A percentile compares a stretch with the other conserved stretches of the same genome.
phyloP scores from a whole-genome alignment of 2,797 vertebrate genomes.

The Dromococcyx pavoninus region DNA sequence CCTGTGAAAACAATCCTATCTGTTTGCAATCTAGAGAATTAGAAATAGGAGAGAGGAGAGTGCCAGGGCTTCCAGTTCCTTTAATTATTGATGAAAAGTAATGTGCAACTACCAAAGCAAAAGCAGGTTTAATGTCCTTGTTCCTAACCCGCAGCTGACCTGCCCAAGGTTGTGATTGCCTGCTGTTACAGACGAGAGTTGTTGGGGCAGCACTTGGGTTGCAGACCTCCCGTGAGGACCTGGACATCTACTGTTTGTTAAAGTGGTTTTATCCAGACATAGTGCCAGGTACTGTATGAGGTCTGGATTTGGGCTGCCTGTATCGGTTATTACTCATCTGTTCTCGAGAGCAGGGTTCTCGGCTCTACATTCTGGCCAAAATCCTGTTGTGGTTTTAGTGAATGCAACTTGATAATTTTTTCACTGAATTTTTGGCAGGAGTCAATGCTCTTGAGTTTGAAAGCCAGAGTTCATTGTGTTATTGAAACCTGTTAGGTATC shows the following conservation, averaged over 20 bases:
- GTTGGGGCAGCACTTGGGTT: not conserved
- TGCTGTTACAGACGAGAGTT: not conserved
- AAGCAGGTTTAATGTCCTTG: not conserved
- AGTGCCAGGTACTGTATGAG: not conserved
- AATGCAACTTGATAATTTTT: not conserved
- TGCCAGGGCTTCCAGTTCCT: not conserved
- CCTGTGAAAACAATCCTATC: not conserved
- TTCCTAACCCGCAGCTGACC: not conserved
- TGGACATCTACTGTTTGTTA: not conserved
- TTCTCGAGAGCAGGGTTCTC: not conserved
- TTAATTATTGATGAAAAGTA: slow-evolving; percentile 39
- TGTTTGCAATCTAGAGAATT: not conserved
- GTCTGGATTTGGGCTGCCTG: not conserved
- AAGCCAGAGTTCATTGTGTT: not conserved
- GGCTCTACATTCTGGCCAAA: not conserved
- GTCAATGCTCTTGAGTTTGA: not conserved
- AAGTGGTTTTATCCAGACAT: not conserved
- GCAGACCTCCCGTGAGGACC: not conserved
- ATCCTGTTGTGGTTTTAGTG: not conserved
- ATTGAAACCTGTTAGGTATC: not conserved
- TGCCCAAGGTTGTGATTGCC: not conserved
- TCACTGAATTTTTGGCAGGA: not conserved
- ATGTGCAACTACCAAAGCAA: slow-evolving; percentile 16
- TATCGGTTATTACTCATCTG: fast-evolving
- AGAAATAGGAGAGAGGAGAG: not conserved